A percentile compares a stretch with the other conserved stretches of the same genome.
Conservation (phyloP, 2,888 invertebrate genomes). For the Alviniconcha strummeri region DNA sequence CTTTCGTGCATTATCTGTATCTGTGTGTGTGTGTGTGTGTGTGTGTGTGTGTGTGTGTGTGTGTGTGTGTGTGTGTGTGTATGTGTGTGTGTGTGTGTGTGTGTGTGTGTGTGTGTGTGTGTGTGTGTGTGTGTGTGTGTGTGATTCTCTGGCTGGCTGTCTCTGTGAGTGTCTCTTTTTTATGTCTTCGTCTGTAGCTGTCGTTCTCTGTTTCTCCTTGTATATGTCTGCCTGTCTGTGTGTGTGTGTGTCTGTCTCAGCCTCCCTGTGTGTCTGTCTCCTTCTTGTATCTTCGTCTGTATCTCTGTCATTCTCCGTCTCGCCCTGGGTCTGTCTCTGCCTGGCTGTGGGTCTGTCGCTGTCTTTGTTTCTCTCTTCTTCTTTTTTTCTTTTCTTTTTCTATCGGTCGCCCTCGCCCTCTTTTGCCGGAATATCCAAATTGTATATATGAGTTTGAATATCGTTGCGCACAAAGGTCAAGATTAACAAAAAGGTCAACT, state of each 20-base stretch:
- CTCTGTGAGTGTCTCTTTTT: not conserved
- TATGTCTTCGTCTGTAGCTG: not conserved
- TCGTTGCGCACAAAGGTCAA: no score
- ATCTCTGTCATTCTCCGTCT: no score
- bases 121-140: not conserved
- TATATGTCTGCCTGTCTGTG: not conserved
- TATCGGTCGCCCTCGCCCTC: not conserved
- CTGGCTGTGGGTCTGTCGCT: no score
- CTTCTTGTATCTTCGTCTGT: no score
- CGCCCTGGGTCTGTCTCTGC: no score
- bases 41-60: not conserved
- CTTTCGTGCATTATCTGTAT: no score
- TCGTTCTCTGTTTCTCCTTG: not conserved
- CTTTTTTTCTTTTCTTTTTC: no score
- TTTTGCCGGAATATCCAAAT: not conserved
- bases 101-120: slow-evolving; percentile 1
- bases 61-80: slow-evolving; percentile 24
- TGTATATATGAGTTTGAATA: no score
- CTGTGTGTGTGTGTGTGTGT: no score
- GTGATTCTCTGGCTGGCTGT: no score
- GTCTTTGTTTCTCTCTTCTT: not conserved
- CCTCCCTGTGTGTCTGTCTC: no score
- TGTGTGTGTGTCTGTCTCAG: not conserved
- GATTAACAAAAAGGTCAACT: no score
- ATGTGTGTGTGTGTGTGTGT: slow-evolving; percentile 9